Conservation (phyloP, 2,797 vertebrate genomes). For the Rallus crepitans region DNA sequence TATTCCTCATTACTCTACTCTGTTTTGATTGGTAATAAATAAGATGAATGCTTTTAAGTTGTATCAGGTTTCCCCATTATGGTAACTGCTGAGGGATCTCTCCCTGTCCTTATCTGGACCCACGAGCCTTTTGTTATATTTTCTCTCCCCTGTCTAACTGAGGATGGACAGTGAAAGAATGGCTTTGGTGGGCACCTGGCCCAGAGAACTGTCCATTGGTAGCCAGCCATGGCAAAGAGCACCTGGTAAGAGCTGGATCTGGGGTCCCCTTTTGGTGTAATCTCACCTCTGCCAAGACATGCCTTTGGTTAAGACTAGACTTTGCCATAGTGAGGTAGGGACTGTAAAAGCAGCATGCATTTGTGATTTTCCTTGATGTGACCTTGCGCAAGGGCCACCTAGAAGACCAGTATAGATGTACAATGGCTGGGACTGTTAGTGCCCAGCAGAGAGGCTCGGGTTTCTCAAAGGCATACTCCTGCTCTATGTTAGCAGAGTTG, state of each 20-base stretch:
- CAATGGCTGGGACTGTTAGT: not conserved
- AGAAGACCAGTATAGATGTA: not conserved
- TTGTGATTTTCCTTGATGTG: not conserved
- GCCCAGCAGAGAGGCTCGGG: not conserved
- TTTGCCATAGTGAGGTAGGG: not conserved
- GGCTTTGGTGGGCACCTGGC: too few species aligned
- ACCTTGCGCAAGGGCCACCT: not conserved
- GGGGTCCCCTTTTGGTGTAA: not conserved
- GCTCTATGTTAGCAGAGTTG: not conserved
- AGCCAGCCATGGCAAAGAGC: not conserved
- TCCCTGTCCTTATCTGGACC: too few species aligned
- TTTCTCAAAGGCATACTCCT: not conserved
- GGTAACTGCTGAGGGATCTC: too few species aligned
- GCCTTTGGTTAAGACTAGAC: not conserved
- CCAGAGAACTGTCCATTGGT: accelerated
- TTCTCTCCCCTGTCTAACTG: too few species aligned
- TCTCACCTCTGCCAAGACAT: not conserved
- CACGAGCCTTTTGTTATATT: too few species aligned
- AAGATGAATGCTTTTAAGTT: too few species aligned
- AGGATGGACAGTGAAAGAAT: too few species aligned
- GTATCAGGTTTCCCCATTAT: too few species aligned
- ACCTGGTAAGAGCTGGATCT: not conserved
- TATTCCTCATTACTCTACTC: too few species aligned
- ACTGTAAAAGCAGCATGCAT: not conserved
- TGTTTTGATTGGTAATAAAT: too few species aligned